Conservation (phyloP, 2,888 invertebrate genomes). For the Zaprionus lineosus region DNA sequence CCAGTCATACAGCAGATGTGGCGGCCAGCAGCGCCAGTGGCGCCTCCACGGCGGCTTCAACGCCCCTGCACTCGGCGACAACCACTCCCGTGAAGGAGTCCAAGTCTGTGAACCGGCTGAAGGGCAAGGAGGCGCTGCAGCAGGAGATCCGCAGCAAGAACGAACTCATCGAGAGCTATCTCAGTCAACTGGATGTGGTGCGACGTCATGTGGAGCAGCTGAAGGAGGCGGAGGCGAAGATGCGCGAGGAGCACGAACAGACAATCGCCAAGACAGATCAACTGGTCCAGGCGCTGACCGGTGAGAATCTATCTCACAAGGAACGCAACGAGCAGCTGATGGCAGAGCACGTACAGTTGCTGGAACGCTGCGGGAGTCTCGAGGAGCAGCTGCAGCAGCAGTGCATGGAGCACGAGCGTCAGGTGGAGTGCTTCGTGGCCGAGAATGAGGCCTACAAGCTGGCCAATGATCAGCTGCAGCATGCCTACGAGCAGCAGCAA, state of each 20-base stretch:
- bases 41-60: conserved; percentile 74
- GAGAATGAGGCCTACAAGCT: conserved; percentile 64
- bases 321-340: conserved; percentile 70
- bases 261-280: conserved; percentile 72
- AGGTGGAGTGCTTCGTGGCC: conserved; percentile 63
- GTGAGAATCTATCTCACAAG: conserved; percentile 72
- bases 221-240: conserved; percentile 77
- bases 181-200: conserved; percentile 84
- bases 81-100: conserved; percentile 81
- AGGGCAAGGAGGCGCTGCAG: conserved; percentile 83
- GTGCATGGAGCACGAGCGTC: conserved; percentile 66
- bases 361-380: conserved; percentile 57
- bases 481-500: conserved; percentile 45
- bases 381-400: conserved; percentile 68
- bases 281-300: conserved; percentile 71
- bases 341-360: conserved; percentile 58
- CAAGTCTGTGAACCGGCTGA: conserved; percentile 82
- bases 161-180: conserved; percentile 83
- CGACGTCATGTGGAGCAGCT: conserved; percentile 83
- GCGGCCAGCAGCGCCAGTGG: conserved; percentile 25
- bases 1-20: conserved; percentile 39
- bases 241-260: conserved; percentile 73
- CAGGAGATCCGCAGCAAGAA: conserved; percentile 85
- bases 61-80: conserved; percentile 76
- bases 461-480: conserved; percentile 60